Base-by-base conservation (phyloP, 1,140 invertebrate genomes). In the Tenebrio molitor region DNA sequence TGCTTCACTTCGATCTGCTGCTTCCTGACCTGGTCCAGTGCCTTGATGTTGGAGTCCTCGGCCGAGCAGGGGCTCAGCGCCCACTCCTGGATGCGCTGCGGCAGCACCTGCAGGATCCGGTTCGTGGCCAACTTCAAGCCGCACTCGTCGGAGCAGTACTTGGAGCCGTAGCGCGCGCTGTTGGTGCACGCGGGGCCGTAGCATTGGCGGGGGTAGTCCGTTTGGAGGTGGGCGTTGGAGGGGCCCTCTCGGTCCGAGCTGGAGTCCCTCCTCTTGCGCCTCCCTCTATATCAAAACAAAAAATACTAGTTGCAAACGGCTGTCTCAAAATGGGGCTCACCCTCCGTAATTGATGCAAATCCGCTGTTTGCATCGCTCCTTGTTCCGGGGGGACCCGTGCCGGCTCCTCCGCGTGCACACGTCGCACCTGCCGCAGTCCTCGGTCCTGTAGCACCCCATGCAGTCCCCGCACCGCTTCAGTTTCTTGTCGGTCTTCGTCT, bases 131-230 rank as follows among this genome's bases (percentile, higher is more conserved):
- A 84, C 80, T 93, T 92, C 74, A 97, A 88, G 0, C 98, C 98
- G 84, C 98, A 99, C 68, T 93, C 89, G 76, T 97, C 91, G 7
- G 93, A 95, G 81, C 98, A 99, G 80, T 99, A 99, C 85, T 99
- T 99, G 50, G 95, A 97, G 8, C 91, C 91, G 19, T 87, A 87
- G 5, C 92, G 85, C 0, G 96, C 93, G 67, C 90, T 89, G 69
- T 91, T 88, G 0, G 86, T 87, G 83, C 97, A 99, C 10, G 90
- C 88, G 1, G 96, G 96, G 0, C 97, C 97, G 81, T 93, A 94
- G 83, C 97, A 99, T 76, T 99, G 97, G 2, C 90, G 82, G 0
- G 90, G 86, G 36, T 85, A 84, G 42, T 81, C 77, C 2, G 80
- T 82, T 64, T 74, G 76, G 16, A 81, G 65, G 68, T 81, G 80